Evolutionary conservation across 2,888 invertebrate genomes (phyloP).

Genomic region (Octonoba sinensis): DNA sequence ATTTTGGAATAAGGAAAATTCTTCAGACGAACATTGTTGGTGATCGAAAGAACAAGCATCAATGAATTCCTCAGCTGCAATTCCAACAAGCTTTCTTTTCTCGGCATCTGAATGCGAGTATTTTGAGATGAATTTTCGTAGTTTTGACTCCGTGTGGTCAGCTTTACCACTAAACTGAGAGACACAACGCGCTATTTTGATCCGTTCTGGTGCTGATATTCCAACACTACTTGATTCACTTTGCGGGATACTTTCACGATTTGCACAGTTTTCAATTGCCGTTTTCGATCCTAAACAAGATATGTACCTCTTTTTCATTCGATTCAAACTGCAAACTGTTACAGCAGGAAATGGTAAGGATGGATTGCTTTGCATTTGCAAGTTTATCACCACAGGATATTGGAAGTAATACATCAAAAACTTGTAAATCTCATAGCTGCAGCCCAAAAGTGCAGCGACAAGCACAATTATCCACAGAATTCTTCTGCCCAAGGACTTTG

Average conservation of each 20-base stretch:
- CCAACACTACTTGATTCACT: too few relatives aligned
- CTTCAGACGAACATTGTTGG: background rate
- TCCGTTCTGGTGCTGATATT: too few relatives aligned
- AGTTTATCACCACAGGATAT: constrained; percentile 19
- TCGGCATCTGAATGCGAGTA: background rate
- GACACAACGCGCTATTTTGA: too few relatives aligned
- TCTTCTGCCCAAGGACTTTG: background rate
- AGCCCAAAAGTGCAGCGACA: background rate
- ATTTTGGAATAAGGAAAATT: constrained; percentile 15
- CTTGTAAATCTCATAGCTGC: constrained; percentile 8
- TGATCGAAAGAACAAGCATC: constrained; percentile 5
- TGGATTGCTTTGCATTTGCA: background rate
- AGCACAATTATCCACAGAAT: constrained; percentile 25
- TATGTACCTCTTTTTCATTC: constrained; percentile 8
- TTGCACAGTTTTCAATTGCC: too few relatives aligned
- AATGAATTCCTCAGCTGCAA: background rate
- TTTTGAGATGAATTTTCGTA: background rate
- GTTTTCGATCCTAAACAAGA: too few relatives aligned
- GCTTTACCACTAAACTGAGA: background rate
- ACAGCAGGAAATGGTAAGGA: constrained; percentile 65
- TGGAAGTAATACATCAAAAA: constrained; percentile 23
- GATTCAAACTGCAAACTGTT: constrained; percentile 66
- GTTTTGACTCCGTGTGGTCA: too few relatives aligned
- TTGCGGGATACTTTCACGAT: too few relatives aligned
- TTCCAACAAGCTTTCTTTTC: background rate